Evolutionary conservation across 2,113 vertebrate genomes (phyloP).

Genomic region (Herpetotheres cachinnans): DNA sequence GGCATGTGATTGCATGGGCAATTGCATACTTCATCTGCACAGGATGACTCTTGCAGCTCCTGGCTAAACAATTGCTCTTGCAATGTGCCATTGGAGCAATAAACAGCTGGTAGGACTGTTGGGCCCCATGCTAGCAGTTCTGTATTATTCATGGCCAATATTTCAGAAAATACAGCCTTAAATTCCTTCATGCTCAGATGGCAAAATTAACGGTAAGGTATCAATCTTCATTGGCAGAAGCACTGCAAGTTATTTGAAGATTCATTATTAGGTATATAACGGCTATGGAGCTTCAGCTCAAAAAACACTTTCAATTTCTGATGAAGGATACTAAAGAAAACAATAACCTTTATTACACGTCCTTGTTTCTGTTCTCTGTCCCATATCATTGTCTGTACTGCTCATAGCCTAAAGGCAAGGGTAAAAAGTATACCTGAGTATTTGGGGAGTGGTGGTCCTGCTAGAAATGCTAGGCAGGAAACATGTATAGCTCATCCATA

Average conservation of each 20-base stretch:
- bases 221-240: neutral
- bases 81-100: neutral
- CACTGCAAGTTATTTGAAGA: neutral
- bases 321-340: neutral
- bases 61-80: neutral
- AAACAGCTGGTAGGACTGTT: neutral
- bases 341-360: neutral
- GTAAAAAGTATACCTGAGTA: neutral
- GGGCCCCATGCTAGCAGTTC: neutral
- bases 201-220: neutral
- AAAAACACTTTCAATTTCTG: neutral
- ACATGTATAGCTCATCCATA: neutral
- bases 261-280: neutral
- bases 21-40: neutral
- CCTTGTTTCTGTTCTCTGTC: neutral
- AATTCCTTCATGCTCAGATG: neutral
- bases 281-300: neutral
- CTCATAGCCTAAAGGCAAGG: neutral
- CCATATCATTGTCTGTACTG: fast-evolving
- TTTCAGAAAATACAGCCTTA: neutral
- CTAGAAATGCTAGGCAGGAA: neutral
- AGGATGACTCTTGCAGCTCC: neutral
- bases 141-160: neutral
- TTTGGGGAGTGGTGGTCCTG: neutral
- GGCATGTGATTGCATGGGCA: neutral